These are phyloP conservation scores for Triops cancriformis DNA, from an alignment of 1,140 invertebrate species.

Conservation along the genomic window DNA sequence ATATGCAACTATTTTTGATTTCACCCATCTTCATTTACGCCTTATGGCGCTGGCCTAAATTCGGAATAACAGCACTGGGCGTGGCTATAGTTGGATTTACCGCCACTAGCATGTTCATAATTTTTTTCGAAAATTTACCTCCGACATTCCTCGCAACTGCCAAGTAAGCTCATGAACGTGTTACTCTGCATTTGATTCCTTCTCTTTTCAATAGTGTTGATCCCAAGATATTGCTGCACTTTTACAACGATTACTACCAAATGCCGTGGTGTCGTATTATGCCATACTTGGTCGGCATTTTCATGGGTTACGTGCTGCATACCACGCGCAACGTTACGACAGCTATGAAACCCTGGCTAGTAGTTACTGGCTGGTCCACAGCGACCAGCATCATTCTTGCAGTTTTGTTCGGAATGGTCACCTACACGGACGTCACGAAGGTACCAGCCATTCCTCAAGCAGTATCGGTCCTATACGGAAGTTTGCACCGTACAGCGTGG, in stretches of 20 bases:
- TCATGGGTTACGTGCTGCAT: constrained; percentile 14
- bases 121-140: constrained; percentile 22
- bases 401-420: neutral
- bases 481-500: neutral
- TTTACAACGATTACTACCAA: neutral
- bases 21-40: constrained; percentile 62
- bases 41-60: constrained; percentile 32
- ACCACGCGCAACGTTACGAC: neutral
- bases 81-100: constrained; percentile 28
- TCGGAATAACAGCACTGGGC: constrained; percentile 29
- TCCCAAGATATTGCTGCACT: too few relatives aligned
- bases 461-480: neutral
- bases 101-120: constrained; percentile 23
- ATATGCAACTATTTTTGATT: constrained; percentile 68
- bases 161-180: constrained; percentile 19
- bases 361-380: neutral
- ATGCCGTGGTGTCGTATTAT: constrained; percentile 19
- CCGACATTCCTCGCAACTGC: constrained; percentile 28
- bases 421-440: neutral
- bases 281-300: constrained; percentile 24
- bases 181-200: too few relatives aligned
- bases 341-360: neutral
- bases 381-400: neutral
- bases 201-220: too few relatives aligned
- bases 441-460: neutral